Conservation (phyloP, 1,140 invertebrate genomes). For the Cheumatopsyche charites region DNA sequence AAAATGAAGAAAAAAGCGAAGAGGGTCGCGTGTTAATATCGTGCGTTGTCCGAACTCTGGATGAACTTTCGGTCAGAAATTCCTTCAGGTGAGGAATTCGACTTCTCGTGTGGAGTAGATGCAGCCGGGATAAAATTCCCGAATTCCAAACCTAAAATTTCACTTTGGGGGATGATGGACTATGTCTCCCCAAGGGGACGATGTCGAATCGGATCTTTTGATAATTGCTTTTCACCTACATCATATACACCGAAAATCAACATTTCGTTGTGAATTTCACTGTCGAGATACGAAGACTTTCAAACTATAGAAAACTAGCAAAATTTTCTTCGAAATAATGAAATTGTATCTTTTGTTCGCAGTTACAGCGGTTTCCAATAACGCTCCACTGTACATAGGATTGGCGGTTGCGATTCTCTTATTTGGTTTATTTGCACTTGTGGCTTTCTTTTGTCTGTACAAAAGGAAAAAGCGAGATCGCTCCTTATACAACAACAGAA, state of each 20-base stretch:
- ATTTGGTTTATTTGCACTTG: slow-evolving; percentile 76
- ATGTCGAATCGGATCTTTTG: background rate
- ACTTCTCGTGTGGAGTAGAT: slow-evolving; percentile 20
- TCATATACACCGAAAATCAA: no score
- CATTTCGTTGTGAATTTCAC: no score
- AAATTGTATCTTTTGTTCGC: slow-evolving; percentile 31
- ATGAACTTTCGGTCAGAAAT: slow-evolving; percentile 8
- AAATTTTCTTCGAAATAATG: no score
- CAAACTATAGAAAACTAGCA: no score
- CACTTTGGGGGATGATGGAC: slow-evolving; percentile 26
- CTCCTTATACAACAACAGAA: slow-evolving; percentile 84
- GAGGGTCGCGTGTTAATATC: no score
- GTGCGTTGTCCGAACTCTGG: no score
- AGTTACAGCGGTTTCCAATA: slow-evolving; percentile 66
- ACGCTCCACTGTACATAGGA: slow-evolving; percentile 84
- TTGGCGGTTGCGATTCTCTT: slow-evolving; percentile 83
- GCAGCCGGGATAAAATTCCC: slow-evolving; percentile 41
- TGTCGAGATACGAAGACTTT: no score
- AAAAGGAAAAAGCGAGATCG: slow-evolving; percentile 79
- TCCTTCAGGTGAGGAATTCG: slow-evolving; percentile 22
- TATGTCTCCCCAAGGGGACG: background rate
- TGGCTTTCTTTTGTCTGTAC: slow-evolving; percentile 75
- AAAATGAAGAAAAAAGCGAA: no score
- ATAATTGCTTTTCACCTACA: no score
- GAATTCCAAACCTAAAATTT: slow-evolving; percentile 40